Percentiles rank a stretch among this genome's conserved stretches.
Conservation (phyloP, 2,888 invertebrate genomes). For the Selenia dentaria region DNA sequence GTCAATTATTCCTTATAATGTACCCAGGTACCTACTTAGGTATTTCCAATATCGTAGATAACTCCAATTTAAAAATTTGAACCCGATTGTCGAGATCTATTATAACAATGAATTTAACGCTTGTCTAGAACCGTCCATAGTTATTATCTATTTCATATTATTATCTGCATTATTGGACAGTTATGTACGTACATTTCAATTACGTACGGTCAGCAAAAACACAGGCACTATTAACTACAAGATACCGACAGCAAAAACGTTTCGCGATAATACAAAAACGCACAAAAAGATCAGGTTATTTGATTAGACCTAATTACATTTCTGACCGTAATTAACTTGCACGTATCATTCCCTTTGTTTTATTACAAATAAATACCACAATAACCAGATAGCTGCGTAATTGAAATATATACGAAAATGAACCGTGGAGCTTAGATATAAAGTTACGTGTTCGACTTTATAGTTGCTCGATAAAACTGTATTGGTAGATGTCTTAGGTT, state of each 20-base stretch:
- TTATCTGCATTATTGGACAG: constrained; percentile 31
- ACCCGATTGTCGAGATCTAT: constrained; percentile 1
- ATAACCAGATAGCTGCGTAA: constrained; percentile 25
- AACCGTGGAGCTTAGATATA: constrained; percentile 37
- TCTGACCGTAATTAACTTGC: constrained; percentile 78
- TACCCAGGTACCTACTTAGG: no score
- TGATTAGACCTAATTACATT: constrained; percentile 82
- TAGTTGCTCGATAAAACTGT: constrained; percentile 25
- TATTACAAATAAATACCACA: constrained; percentile 62
- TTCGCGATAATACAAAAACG: constrained; percentile 58
- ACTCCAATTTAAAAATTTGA: no score
- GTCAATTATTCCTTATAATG: no score
- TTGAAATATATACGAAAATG: constrained; percentile 32
- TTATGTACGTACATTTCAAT: constrained; percentile 48
- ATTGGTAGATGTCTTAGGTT: constrained; percentile 67
- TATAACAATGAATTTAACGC: constrained; percentile 16
- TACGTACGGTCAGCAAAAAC: constrained; percentile 39
- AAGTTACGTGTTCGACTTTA: constrained; percentile 26
- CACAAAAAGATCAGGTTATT: constrained; percentile 76
- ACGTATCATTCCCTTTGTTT: constrained; percentile 80
- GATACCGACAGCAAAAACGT: constrained; percentile 48
- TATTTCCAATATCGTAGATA: no score
- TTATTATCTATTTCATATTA: constrained; percentile 27
- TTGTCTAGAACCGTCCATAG: constrained; percentile 15
- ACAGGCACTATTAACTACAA: constrained; percentile 47